A percentile compares a stretch with the other conserved stretches of the same genome.
Conservation (phyloP, 2,888 invertebrate species). For the Eupithecia pulchellata region DNA sequence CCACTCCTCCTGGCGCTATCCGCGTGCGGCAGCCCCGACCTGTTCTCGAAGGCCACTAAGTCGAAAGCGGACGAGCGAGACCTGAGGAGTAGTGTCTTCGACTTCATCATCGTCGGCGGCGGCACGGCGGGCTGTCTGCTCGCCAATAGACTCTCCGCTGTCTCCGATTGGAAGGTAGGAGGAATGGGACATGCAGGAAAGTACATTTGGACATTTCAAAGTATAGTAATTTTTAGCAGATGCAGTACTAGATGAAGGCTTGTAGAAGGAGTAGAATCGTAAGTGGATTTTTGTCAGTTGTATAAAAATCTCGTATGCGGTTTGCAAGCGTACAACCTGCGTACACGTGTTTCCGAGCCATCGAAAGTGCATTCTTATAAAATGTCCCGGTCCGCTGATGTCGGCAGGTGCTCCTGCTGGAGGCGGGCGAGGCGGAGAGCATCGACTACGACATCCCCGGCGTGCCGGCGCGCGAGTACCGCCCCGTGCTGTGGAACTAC, state of each 20-base stretch:
- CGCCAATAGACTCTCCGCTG: constrained; percentile 76
- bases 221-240: background rate
- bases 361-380: background rate
- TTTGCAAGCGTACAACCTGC: background rate
- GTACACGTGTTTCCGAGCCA: background rate
- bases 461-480: constrained; percentile 71
- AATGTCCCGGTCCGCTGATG: background rate
- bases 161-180: constrained; percentile 76
- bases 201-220: background rate
- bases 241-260: too few relatives aligned
- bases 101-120: constrained; percentile 80
- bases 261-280: background rate
- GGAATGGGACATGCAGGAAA: background rate
- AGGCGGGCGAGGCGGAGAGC: constrained; percentile 78
- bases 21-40: constrained; percentile 54
- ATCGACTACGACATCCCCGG: constrained; percentile 79
- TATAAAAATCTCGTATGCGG: background rate
- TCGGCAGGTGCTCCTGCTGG: constrained; percentile 70
- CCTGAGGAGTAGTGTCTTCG: constrained; percentile 75
- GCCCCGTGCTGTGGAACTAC: constrained; percentile 78
- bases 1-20: constrained; percentile 45
- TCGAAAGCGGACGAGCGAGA: constrained; percentile 70
- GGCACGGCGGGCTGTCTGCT: constrained; percentile 79
- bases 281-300: background rate
- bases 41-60: constrained; percentile 74